Base-by-base conservation (phyloP, 2,113 vertebrate species). In the Malurus melanocephalus region DNA sequence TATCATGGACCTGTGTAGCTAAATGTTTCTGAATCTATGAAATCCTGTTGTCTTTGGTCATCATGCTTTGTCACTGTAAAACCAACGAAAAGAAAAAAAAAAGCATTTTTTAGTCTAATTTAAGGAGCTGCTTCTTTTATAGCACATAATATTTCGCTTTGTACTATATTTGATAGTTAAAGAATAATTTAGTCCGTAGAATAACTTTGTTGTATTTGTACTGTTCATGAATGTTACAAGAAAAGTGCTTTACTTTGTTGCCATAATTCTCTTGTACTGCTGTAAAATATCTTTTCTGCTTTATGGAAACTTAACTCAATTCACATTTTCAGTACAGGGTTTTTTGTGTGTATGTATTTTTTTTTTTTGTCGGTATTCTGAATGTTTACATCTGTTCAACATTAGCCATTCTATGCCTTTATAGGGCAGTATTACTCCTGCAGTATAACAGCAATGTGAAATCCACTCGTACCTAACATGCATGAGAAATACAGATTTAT, bases 321-420 rank as follows among this genome's bases (percentile, higher is more conserved):
- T 93, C 92, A 78, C 92, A 73, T 94, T 97, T 96, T 96, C 93
- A 96, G 96, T 95, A 96, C 94, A 94, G 87, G 85, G 90, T 93
- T 93, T 67, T 96, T 92, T 76, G 35, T 93, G 90, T 86, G 89
- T 90, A 92, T 78, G 71, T 72, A 3, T 77, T 81, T 68, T 88
- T 88, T 91, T 91, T 91, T 94, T 96, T 87, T 93, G 95, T 97
- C 97, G 97, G 97, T 98, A 97, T 98, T 98, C 95, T 96, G 92
- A 97, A 98, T 97, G 97, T 98, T 98, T 98, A 98, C 98, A 98
- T 97, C 96, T 97, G 96, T 97, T 97, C 62, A 68, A 96, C 96
- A 96, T 97, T 97, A 97, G 96, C 97, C 96, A 97, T 98, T 96
- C 89, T 96, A 97, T 97, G 97, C 97, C 97, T 98, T 97, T 95